Evolutionary conservation across 2,888 invertebrate species (phyloP).

Genomic region (Perdita meconis): DNA sequence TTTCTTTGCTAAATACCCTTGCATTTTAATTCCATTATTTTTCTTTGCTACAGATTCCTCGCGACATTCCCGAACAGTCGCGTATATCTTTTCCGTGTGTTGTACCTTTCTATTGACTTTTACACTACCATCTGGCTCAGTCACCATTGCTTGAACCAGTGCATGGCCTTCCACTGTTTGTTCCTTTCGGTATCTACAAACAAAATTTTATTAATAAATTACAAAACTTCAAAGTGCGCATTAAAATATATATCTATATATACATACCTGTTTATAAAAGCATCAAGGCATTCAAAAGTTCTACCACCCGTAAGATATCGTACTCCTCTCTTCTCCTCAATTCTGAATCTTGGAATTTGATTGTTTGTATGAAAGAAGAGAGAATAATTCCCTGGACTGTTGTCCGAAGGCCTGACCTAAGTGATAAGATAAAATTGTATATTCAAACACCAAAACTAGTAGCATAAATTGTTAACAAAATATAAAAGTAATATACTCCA

Average conservation of each 20-base stretch:
- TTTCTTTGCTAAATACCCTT: constrained; percentile 96
- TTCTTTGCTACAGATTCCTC: constrained; percentile 97
- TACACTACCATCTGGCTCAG: constrained; percentile 88
- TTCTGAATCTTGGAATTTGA: constrained; percentile 97
- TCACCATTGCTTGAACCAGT: constrained; percentile 90
- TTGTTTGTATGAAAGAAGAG: constrained; percentile 98
- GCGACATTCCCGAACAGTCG: constrained; percentile 95
- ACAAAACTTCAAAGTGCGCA: background rate
- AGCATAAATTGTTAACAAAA: no score
- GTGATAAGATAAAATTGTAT: constrained; percentile 16
- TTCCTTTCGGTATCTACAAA: constrained; percentile 93
- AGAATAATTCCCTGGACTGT: constrained; percentile 98
- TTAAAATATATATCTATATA: constrained; percentile 73
- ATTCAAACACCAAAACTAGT: constrained; percentile 9
- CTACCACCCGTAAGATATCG: constrained; percentile 98
- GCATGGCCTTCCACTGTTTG: constrained; percentile 99
- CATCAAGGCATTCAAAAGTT: constrained; percentile 97
- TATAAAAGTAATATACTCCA: no score
- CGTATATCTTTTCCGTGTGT: constrained; percentile 96
- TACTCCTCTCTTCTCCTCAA: constrained; percentile 97
- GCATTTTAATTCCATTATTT: constrained; percentile 96
- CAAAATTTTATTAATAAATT: background rate
- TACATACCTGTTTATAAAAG: constrained; percentile 91
- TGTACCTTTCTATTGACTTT: constrained; percentile 85
- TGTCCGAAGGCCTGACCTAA: constrained; percentile 97